A percentile compares a stretch with the other conserved stretches of the same genome.
Conservation (phyloP, 2,797 vertebrate genomes). For the Halcyon leucocephala region DNA sequence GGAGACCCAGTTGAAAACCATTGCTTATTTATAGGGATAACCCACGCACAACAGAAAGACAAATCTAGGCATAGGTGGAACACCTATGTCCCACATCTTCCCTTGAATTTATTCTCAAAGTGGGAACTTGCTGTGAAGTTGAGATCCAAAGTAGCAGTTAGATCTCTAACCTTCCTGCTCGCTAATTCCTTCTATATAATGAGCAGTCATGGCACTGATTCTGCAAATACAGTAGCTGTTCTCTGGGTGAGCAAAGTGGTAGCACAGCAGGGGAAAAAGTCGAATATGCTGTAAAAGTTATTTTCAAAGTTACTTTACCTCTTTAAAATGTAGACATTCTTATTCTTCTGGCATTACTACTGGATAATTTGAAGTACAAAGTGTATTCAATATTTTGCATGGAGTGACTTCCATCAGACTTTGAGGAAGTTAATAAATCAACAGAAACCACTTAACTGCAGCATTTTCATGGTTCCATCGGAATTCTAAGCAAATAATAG, state of each 20-base stretch:
- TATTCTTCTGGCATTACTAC: constrained; percentile 25
- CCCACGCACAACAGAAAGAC: not conserved
- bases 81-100: not conserved
- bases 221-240: not conserved
- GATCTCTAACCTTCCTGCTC: not conserved
- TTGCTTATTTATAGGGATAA: not conserved
- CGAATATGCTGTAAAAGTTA: not conserved
- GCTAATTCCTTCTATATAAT: not conserved
- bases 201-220: not conserved
- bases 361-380: constrained; percentile 42
- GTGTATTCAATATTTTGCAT: constrained; percentile 59
- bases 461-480: constrained; percentile 78
- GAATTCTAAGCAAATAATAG: constrained; percentile 80
- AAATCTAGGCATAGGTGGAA: not conserved
- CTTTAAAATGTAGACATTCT: constrained; percentile 44
- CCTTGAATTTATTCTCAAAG: not conserved
- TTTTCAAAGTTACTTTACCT: constrained; percentile 23
- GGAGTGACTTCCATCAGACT: constrained; percentile 56
- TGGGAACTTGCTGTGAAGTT: not conserved
- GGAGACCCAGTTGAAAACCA: not conserved
- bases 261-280: not conserved
- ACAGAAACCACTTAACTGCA: constrained; percentile 76
- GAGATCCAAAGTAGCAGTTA: not conserved
- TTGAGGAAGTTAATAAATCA: constrained; percentile 76
- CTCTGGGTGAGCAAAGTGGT: not conserved